Percentiles rank a stretch among this genome's conserved stretches.
Evolutionary conservation across 1,140 invertebrate species (phyloP).

Genomic region (Cydia amplana): DNA sequence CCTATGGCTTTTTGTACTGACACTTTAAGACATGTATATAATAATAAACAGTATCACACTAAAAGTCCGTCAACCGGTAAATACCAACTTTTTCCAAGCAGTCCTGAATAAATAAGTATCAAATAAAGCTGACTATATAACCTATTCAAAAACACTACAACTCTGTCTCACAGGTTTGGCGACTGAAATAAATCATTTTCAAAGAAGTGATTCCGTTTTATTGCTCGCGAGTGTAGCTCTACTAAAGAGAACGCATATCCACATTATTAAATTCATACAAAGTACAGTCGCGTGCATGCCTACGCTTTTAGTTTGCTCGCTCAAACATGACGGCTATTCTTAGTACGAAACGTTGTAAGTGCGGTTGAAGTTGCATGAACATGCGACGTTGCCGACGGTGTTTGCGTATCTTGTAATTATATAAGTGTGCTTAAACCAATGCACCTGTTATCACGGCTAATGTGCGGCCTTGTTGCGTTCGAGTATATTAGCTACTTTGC

Average conservation of each 20-base stretch:
- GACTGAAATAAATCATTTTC: too few species aligned
- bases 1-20: too few species aligned
- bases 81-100: too few species aligned
- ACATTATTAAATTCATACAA: background rate
- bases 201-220: background rate
- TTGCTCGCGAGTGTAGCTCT: background rate
- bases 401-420: background rate
- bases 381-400: background rate
- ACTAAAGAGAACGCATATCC: background rate
- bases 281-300: background rate
- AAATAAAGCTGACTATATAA: too few species aligned
- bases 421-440: conserved; percentile 9
- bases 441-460: conserved; percentile 11
- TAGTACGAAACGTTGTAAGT: background rate
- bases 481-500: background rate
- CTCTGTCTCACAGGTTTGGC: too few species aligned
- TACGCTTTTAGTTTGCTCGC: conserved; percentile 3
- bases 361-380: background rate
- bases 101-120: too few species aligned
- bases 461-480: conserved; percentile 1
- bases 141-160: too few species aligned
- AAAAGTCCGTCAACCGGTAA: too few species aligned
- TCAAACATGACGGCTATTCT: background rate
- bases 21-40: too few species aligned
- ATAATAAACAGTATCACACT: too few species aligned